These are phyloP conservation scores for Streptopelia turtur DNA, from an alignment of 2,797 vertebrate genomes.

Conservation along the genomic window DNA sequence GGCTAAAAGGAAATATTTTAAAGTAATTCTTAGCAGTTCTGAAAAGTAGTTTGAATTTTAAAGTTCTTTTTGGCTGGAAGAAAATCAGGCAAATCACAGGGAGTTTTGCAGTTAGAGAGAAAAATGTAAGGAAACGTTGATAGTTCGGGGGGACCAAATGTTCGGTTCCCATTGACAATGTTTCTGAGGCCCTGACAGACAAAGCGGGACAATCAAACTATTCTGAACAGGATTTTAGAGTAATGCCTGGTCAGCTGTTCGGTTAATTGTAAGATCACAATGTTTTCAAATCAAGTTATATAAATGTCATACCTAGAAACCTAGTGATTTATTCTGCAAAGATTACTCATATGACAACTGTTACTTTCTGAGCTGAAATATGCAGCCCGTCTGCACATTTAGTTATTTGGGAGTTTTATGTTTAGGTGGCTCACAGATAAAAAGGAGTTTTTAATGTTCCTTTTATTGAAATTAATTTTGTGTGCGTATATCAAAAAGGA, in stretches of 20 bases:
- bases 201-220: constrained; percentile 32
- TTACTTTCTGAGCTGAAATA: background rate
- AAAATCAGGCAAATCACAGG: constrained; percentile 10
- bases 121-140: constrained; percentile 31
- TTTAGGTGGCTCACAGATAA: background rate
- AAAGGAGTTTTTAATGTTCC: background rate
- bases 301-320: constrained; percentile 21
- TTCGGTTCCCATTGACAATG: constrained; percentile 38
- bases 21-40: constrained; percentile 35
- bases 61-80: constrained; percentile 14
- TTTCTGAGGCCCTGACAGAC: constrained; percentile 54
- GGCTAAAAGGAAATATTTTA: constrained; percentile 31
- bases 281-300: background rate
- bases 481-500: background rate
- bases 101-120: constrained; percentile 37
- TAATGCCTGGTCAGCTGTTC: constrained; percentile 14
- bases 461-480: background rate
- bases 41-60: constrained; percentile 12
- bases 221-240: constrained; percentile 38
- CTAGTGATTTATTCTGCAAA: constrained; percentile 15
- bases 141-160: constrained; percentile 29
- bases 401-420: constrained; percentile 1
- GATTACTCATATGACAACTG: background rate
- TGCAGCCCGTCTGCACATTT: background rate
- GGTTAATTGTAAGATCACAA: background rate